These are phyloP conservation scores for Scelioninae gen. 2 DNA, from an alignment of 2,888 invertebrate genomes.

Conservation along the genomic window DNA sequence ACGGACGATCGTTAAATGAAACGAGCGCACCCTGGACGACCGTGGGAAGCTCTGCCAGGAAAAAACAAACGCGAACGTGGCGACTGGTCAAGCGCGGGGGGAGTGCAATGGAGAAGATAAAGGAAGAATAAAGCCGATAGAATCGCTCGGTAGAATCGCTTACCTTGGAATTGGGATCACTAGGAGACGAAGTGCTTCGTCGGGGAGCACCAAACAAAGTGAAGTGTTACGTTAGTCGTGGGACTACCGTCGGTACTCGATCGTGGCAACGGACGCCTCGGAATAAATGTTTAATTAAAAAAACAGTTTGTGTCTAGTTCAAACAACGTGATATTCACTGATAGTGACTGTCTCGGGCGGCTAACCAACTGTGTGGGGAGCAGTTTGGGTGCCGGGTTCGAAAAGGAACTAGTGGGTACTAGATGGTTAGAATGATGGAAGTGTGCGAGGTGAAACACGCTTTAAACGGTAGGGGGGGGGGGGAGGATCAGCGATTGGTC, in stretches of 20 bases:
- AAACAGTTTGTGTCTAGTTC: constrained; percentile 42
- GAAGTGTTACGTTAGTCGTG: too few relatives aligned
- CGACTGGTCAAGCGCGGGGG: background rate
- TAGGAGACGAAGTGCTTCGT: constrained; percentile 9
- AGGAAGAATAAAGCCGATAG: constrained; percentile 6
- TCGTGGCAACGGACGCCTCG: constrained; percentile 45
- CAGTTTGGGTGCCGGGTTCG: too few relatives aligned
- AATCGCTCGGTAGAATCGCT: constrained; percentile 1
- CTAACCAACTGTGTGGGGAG: constrained; percentile 30
- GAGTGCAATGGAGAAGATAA: background rate
- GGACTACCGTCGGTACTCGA: too few relatives aligned
- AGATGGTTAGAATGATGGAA: too few relatives aligned
- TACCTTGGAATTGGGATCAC: constrained; percentile 23
- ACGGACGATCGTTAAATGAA: too few relatives aligned
- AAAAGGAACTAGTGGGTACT: too few relatives aligned
- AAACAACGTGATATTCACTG: constrained; percentile 52
- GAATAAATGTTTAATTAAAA: constrained; percentile 37
- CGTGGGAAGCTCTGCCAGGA: too few relatives aligned
- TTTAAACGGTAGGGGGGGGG: too few relatives aligned
- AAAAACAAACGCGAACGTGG: background rate
- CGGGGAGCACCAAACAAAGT: too few relatives aligned
- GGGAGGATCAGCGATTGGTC: too few relatives aligned
- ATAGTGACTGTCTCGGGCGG: constrained; percentile 27
- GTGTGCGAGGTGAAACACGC: too few relatives aligned
- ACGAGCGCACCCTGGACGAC: too few relatives aligned